Base-by-base conservation (phyloP, 2,888 invertebrate genomes). In the Frankliniella fusca region DNA sequence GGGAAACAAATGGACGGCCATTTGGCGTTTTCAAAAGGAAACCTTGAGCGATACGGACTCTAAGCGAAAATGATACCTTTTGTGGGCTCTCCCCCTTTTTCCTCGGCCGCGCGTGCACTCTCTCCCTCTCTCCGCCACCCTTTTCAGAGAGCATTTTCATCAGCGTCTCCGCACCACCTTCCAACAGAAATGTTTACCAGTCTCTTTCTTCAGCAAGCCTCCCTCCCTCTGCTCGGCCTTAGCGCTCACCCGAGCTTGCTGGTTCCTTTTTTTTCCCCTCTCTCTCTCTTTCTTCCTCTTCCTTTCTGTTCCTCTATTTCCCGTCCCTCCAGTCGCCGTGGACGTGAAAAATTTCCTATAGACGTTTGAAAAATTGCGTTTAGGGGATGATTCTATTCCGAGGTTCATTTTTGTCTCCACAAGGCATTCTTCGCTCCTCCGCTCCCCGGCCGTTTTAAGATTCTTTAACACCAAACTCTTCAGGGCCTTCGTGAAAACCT, bases 251-350 rank as follows among this genome's bases (percentile, higher is more conserved):
- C 38, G 5, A 38, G 38, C 38, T 38, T 38, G 38, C 38, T 5
- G 38, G 38, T 38, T 38, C 38, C 5, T 38, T 38, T 38, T 49
- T 54, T 50, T 28, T 82, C 61, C 23, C 61, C 80, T 82, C 48
- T 65, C 28, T 54, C 10, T 82, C 61, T 82, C 48, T 83, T 18
- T 38, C 80, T 83, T 50, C 61, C 61, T 65, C 50, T 65, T 80
- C 70, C 80, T 48, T 49, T 70, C 80, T 65, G 38, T 70, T n/a
- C 61, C 18, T 81, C 70, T 49, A 38, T 48, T n/a, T 83, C 49
- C 70, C 3, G n/a, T 8, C 70, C 54, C n/a, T 20, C 23, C 38
- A 38, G 70, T 23, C 54, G 54, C 70, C 70, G 70, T 11, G 11
- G 70, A 70, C 70, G 70, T 70, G 70, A 70, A 70, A 70, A 70